Evolutionary conservation across 2,797 vertebrate species (phyloP).

Genomic region (Sebastes baramenuke): DNA sequence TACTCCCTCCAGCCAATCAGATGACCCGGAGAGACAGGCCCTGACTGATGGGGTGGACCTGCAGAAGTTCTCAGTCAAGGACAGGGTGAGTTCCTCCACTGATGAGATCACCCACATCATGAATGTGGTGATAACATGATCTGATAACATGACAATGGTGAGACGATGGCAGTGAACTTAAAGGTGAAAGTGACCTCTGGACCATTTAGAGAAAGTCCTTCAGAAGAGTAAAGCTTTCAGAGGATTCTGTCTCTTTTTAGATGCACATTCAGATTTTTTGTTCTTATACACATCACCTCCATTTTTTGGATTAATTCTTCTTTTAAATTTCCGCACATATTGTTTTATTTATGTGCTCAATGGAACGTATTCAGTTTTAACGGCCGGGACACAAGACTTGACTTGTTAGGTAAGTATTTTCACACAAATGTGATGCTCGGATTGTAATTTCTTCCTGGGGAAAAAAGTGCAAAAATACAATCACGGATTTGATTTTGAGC

Average conservation of each 20-base stretch:
- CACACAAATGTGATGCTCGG: neutral
- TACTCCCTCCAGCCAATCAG: constrained; percentile 76
- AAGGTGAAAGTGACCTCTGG: neutral
- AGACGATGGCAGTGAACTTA: neutral
- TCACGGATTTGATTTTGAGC: neutral
- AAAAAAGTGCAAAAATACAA: neutral
- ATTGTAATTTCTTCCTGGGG: neutral
- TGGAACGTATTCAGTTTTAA: neutral
- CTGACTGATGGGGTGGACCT: constrained; percentile 77
- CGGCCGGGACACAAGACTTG: neutral
- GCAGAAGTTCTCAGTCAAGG: constrained; percentile 76
- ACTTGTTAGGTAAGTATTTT: neutral
- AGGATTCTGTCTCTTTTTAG: neutral
- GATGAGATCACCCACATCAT: constrained; percentile 12
- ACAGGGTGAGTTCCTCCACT: constrained; percentile 58
- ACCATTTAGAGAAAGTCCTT: constrained; percentile 9
- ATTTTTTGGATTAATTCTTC: neutral
- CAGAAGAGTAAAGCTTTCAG: neutral
- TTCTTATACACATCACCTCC: neutral
- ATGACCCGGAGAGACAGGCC: constrained; percentile 74
- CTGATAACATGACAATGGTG: neutral
- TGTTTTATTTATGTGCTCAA: neutral
- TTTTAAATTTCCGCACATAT: neutral
- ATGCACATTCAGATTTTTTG: neutral
- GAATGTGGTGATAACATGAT: neutral